Evolutionary conservation across 1,140 invertebrate genomes (phyloP).

Genomic region (Phenacoccus solenopsis): DNA sequence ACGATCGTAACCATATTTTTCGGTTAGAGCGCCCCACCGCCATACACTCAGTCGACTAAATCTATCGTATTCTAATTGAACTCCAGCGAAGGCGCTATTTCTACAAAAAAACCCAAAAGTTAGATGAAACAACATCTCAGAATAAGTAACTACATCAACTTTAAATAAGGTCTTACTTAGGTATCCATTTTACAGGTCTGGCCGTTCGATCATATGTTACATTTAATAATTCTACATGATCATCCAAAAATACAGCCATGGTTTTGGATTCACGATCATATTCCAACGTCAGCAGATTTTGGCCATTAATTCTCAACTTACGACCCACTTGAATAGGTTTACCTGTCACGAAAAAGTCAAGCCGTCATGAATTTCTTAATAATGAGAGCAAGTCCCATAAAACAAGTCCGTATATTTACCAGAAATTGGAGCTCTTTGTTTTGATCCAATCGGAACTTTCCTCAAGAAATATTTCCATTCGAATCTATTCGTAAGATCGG

Average conservation of each 20-base stretch:
- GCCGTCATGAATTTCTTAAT: not conserved
- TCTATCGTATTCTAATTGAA: conserved; percentile 84
- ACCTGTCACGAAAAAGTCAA: conserved; percentile 21
- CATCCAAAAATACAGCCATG: conserved; percentile 80
- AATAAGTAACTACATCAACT: not conserved
- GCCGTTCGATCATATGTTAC: conserved; percentile 86
- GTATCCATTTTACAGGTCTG: conserved; percentile 75
- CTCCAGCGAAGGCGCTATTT: conserved; percentile 68
- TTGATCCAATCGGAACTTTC: conserved; percentile 29
- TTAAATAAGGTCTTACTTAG: conserved; percentile 44
- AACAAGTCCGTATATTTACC: conserved; percentile 20
- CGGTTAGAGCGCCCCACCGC: conserved; percentile 81
- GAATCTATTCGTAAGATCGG: conserved; percentile 80
- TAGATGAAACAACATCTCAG: not conserved
- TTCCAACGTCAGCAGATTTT: conserved; percentile 79
- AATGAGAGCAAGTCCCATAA: conserved; percentile 15
- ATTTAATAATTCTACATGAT: conserved; percentile 74
- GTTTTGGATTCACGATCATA: conserved; percentile 81
- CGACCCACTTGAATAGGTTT: conserved; percentile 68
- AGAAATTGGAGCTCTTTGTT: conserved; percentile 22
- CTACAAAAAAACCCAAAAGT: conserved; percentile 22
- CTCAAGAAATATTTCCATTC: conserved; percentile 84
- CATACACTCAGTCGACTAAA: conserved; percentile 79
- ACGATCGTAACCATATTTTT: conserved; percentile 77
- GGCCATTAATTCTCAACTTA: conserved; percentile 76